phyloP scores from a whole-genome alignment of 2,797 vertebrate species.

The Rhinella marina region DNA sequence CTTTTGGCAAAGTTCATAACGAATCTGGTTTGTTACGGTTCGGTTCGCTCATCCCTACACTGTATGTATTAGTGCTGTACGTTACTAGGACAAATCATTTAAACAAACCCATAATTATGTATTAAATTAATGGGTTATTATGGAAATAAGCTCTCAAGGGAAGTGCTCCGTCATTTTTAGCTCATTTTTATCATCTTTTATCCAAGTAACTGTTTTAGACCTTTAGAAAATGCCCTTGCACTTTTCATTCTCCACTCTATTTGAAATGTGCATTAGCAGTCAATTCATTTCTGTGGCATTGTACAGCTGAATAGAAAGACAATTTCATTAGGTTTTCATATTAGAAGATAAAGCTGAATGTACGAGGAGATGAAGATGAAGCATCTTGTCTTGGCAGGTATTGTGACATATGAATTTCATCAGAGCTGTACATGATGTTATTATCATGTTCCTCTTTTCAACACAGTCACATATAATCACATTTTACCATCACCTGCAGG shows the following conservation, averaged over 20 bases:
- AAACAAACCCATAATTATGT: conserved; percentile 23
- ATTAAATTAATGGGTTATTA: conserved; percentile 13
- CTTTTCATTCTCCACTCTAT: conserved; percentile 46
- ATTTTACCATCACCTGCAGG: conserved; percentile 54
- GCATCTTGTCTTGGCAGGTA: conserved; percentile 59
- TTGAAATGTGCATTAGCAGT: conserved; percentile 52
- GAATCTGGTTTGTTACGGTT: too few species aligned
- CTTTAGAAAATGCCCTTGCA: conserved; percentile 54
- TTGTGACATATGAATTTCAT: conserved; percentile 61
- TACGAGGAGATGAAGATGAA: conserved; percentile 51
- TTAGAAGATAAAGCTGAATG: conserved; percentile 60
- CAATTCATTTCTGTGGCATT: conserved; percentile 56
- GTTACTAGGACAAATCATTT: conserved; percentile 13
- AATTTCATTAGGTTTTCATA: conserved; percentile 62
- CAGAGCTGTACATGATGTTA: conserved; percentile 53
- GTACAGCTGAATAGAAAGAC: conserved; percentile 58
- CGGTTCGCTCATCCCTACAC: conserved; percentile 3
- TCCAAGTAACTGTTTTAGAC: conserved; percentile 44
- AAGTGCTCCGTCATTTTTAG: conserved; percentile 14
- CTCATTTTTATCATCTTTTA: conserved; percentile 36
- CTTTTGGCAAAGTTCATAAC: too few species aligned
- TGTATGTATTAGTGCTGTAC: background rate
- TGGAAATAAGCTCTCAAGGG: conserved; percentile 19
- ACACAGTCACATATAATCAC: conserved; percentile 60
- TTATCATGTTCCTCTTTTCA: conserved; percentile 53